These are phyloP conservation scores for Tragelaphus buxtoni DNA, from an alignment of 2,113 vertebrate genomes.

Conservation along the genomic window DNA sequence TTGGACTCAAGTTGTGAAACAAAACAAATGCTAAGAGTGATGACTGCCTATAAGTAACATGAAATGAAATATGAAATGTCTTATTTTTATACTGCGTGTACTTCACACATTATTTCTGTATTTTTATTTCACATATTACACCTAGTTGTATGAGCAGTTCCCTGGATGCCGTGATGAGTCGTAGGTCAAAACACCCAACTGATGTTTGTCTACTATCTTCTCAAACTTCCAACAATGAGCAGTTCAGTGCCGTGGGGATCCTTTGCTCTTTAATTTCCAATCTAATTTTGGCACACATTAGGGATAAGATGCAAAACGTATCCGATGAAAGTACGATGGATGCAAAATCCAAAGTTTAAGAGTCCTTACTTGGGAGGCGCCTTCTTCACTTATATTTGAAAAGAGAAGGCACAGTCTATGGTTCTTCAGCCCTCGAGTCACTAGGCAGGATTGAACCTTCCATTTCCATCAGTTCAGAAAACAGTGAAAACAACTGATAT, in stretches of 20 bases:
- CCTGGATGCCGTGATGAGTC: not conserved
- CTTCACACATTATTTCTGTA: not conserved
- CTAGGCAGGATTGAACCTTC: not conserved
- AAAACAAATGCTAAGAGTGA: not conserved
- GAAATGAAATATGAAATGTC: not conserved
- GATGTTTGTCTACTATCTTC: not conserved
- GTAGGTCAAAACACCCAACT: not conserved
- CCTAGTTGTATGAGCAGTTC: too few species aligned
- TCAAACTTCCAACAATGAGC: not conserved
- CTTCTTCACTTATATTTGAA: not conserved
- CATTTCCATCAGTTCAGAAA: not conserved
- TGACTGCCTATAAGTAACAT: not conserved
- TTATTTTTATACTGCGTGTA: not conserved
- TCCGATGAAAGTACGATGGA: not conserved
- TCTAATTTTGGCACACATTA: not conserved
- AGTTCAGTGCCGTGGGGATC: not conserved
- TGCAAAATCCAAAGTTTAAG: not conserved
- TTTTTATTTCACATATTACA: not conserved
- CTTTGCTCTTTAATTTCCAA: not conserved
- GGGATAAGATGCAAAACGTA: not conserved
- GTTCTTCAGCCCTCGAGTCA: not conserved
- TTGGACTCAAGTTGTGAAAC: rapidly evolving
- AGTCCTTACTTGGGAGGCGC: not conserved
- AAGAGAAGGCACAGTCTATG: not conserved
- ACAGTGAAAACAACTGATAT: not conserved